Conservation (phyloP, 2,113 vertebrate species). For the Ctenomys sociabilis region DNA sequence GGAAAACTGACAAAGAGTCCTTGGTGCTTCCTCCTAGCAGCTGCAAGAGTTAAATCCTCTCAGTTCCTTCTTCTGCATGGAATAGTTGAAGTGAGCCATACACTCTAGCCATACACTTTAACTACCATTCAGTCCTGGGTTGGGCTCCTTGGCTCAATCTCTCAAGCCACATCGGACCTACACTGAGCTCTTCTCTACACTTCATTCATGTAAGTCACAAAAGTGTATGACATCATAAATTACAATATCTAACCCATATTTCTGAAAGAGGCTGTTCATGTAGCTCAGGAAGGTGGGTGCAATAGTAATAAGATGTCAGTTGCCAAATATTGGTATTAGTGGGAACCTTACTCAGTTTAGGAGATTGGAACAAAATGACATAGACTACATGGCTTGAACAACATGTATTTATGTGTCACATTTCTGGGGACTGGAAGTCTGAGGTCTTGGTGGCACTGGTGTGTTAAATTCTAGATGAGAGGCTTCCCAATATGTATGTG, state of each 20-base stretch:
- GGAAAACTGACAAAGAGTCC: neutral
- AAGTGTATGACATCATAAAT: neutral
- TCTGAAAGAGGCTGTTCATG: accelerated
- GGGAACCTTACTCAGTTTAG: accelerated
- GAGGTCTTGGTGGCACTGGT: neutral
- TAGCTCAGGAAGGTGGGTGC: neutral
- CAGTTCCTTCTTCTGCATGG: neutral
- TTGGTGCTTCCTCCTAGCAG: neutral
- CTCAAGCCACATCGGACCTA: neutral
- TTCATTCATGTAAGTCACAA: neutral
- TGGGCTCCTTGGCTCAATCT: neutral
- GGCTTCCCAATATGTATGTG: neutral
- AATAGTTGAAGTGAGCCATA: too few relatives aligned
- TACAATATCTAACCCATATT: neutral
- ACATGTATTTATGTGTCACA: neutral
- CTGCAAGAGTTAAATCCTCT: neutral
- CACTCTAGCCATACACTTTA: accelerated
- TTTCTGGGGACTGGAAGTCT: neutral
- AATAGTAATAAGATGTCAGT: neutral
- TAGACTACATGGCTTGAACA: neutral
- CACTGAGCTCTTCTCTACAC: neutral
- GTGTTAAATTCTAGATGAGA: neutral
- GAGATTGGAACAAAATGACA: neutral
- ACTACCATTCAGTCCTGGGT: neutral
- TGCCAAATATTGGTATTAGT: neutral